Conservation (phyloP, 2,113 vertebrate species). For the Mustela lutreola region DNA sequence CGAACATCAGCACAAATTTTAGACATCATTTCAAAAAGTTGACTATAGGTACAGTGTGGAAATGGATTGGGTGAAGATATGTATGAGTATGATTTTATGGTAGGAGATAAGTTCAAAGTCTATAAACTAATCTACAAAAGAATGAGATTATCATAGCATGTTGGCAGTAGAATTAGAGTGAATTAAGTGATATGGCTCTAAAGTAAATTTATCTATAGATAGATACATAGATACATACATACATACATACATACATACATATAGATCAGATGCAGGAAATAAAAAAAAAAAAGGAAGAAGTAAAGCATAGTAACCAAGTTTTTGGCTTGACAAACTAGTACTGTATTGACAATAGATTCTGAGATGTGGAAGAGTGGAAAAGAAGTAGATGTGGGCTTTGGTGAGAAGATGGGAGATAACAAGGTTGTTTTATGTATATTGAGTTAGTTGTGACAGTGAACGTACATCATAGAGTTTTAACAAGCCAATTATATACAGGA, state of each 20-base stretch:
- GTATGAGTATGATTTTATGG: no score
- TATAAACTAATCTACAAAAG: background rate
- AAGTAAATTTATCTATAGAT: background rate
- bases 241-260: no score
- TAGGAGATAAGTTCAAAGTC: background rate
- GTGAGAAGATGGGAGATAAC: background rate
- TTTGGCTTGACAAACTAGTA: background rate
- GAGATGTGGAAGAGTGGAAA: background rate
- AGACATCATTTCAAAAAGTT: background rate
- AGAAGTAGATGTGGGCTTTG: background rate
- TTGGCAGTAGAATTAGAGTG: background rate
- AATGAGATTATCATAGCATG: background rate
- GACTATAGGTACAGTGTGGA: background rate
- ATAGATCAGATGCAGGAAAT: background rate
- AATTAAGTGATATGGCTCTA: background rate
- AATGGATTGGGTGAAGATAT: background rate
- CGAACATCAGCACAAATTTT: background rate
- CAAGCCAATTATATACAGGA: background rate
- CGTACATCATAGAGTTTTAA: slow-evolving; percentile 12
- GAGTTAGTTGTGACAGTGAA: background rate
- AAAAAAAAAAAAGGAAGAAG: background rate
- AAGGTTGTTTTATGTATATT: background rate
- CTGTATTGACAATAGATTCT: background rate
- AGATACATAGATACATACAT: no score
- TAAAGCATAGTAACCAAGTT: background rate